Percentiles rank a stretch among this genome's conserved stretches.
Conservation (phyloP, 2,113 vertebrate genomes). For the Telmatochromis brachygnathus region DNA sequence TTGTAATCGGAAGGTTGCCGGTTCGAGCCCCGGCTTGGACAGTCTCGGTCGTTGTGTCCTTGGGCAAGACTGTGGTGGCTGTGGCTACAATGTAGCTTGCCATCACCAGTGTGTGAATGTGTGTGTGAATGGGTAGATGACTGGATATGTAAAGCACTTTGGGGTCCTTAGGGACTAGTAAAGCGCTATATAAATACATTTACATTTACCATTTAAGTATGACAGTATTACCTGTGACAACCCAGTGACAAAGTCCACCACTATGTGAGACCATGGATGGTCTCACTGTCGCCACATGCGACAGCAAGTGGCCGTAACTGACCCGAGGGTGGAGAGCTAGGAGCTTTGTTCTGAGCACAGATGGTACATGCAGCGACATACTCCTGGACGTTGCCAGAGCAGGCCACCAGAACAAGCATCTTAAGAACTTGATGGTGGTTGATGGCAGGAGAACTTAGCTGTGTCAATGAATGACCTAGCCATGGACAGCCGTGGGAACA, state of each 20-base stretch:
- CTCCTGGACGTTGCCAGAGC: background rate
- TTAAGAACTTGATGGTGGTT: background rate
- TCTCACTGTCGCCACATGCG: background rate
- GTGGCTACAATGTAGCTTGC: too few species aligned
- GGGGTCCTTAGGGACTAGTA: too few species aligned
- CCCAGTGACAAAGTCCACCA: background rate
- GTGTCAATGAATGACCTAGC: background rate
- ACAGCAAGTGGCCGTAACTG: background rate
- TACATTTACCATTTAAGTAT: background rate
- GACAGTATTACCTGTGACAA: background rate
- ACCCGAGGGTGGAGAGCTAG: background rate
- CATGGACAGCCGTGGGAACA: accelerated
- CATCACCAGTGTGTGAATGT: too few species aligned
- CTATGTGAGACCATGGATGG: background rate
- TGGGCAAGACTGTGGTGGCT: too few species aligned
- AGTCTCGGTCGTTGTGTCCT: too few species aligned
- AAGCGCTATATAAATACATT: too few species aligned
- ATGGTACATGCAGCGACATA: background rate
- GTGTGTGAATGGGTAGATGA: too few species aligned
- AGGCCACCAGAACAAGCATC: background rate
- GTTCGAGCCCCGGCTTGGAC: too few species aligned
- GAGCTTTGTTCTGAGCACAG: background rate
- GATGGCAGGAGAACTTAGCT: background rate
- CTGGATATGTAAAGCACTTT: too few species aligned
- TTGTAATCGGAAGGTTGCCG: too few species aligned